These are phyloP conservation scores for Charina bottae DNA, from an alignment of 2,113 vertebrate species.

Conservation along the genomic window DNA sequence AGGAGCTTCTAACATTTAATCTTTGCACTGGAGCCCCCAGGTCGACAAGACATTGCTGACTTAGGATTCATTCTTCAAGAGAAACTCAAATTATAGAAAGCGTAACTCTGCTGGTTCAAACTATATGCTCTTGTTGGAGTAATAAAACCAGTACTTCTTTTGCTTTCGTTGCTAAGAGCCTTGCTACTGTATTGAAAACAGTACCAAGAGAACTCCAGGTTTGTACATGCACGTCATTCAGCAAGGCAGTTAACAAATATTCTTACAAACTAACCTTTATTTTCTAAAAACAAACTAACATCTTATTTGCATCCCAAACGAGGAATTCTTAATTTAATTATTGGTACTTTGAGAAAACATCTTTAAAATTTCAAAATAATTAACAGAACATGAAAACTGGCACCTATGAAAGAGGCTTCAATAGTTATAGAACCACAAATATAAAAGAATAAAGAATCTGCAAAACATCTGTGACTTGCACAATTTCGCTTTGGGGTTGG, in stretches of 20 bases:
- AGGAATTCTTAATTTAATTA: neutral
- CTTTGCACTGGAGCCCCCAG: neutral
- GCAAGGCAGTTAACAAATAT: neutral
- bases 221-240: neutral
- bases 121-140: neutral
- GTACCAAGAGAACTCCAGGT: neutral
- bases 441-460: neutral
- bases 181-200: neutral
- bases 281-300: neutral
- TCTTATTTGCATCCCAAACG: neutral
- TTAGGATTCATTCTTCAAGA: neutral
- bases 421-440: neutral
- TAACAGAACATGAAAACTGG: neutral
- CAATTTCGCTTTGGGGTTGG: too few species aligned
- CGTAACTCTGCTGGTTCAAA: neutral
- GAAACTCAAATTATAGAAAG: neutral
- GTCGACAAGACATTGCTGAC: neutral
- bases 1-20: neutral
- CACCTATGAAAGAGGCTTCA: neutral
- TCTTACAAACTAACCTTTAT: neutral
- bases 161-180: slow-evolving; percentile 23
- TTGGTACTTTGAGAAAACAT: neutral
- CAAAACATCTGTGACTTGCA: neutral
- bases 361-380: neutral
- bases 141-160: neutral